These are phyloP conservation scores for Neodiprion pinetum DNA, from an alignment of 1,140 invertebrate genomes.

Conservation along the genomic window DNA sequence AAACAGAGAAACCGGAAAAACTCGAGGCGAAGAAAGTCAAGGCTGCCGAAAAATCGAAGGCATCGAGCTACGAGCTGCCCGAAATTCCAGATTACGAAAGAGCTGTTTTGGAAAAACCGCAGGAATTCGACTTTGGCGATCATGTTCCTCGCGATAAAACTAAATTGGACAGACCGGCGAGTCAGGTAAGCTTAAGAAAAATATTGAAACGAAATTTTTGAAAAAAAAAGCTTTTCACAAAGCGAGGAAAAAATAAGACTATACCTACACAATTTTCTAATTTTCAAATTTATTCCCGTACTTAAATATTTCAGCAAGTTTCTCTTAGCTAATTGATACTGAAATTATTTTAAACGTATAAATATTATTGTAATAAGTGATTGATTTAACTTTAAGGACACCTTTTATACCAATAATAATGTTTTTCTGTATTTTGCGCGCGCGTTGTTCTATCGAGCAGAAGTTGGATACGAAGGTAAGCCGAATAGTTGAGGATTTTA, in stretches of 20 bases:
- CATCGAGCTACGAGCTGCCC: conserved; percentile 70
- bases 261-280: not conserved
- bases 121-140: conserved; percentile 57
- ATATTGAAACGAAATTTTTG: not conserved
- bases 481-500: conserved; percentile 7
- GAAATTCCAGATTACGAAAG: conserved; percentile 78
- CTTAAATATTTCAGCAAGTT: no score
- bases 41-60: conserved; percentile 55
- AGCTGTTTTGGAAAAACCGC: conserved; percentile 70
- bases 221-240: not conserved
- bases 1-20: conserved; percentile 55
- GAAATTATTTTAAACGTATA: no score
- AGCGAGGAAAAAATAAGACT: not conserved
- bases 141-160: conserved; percentile 51
- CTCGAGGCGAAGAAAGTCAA: conserved; percentile 52
- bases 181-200: conserved; percentile 45
- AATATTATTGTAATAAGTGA: no score
- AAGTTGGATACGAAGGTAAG: conserved; percentile 61
- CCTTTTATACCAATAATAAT: no score
- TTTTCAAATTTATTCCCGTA: not conserved
- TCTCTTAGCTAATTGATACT: no score
- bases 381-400: no score
- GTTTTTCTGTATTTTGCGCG: conserved; percentile 39
- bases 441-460: conserved; percentile 33
- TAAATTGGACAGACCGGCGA: conserved; percentile 52